Evolutionary conservation across 1,140 invertebrate species (phyloP).

Genomic region (Stegodyphus mimosarum): DNA sequence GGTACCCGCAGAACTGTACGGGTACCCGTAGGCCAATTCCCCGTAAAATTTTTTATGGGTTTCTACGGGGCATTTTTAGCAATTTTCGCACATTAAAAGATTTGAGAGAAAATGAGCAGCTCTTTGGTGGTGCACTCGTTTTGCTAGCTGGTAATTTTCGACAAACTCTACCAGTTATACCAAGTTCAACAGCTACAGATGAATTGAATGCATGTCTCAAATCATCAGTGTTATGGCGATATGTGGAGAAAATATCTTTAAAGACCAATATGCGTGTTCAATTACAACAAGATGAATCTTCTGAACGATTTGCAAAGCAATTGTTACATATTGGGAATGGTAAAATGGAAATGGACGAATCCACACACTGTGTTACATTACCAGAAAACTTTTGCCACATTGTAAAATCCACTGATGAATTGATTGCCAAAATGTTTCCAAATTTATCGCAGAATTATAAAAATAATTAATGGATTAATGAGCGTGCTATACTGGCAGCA

Average conservation of each 20-base stretch:
- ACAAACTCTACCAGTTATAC: conserved; percentile 69
- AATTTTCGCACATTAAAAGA: conserved; percentile 12
- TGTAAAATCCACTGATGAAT: no score
- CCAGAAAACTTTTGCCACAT: no score
- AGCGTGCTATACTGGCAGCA: no score
- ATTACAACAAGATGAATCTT: background rate
- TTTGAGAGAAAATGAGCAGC: conserved; percentile 3
- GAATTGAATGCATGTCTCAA: conserved; percentile 67
- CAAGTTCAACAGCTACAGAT: conserved; percentile 64
- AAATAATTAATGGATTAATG: no score
- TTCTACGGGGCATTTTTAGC: no score
- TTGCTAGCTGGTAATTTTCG: conserved; percentile 69
- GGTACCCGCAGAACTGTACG: no score
- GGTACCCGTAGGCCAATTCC: no score
- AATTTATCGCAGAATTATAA: no score
- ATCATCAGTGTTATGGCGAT: conserved; percentile 62
- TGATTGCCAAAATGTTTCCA: no score
- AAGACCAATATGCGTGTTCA: conserved; percentile 60
- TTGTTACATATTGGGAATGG: conserved; percentile 53
- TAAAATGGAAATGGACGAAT: no score
- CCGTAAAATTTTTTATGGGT: no score
- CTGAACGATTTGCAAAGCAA: conserved; percentile 5
- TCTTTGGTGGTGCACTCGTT: conserved; percentile 64
- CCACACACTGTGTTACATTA: no score
- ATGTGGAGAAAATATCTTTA: conserved; percentile 35